A percentile compares a stretch with the other conserved stretches of the same genome.
phyloP scores from a whole-genome alignment of 2,888 invertebrate genomes.

The Hypselothyrea guttata region DNA sequence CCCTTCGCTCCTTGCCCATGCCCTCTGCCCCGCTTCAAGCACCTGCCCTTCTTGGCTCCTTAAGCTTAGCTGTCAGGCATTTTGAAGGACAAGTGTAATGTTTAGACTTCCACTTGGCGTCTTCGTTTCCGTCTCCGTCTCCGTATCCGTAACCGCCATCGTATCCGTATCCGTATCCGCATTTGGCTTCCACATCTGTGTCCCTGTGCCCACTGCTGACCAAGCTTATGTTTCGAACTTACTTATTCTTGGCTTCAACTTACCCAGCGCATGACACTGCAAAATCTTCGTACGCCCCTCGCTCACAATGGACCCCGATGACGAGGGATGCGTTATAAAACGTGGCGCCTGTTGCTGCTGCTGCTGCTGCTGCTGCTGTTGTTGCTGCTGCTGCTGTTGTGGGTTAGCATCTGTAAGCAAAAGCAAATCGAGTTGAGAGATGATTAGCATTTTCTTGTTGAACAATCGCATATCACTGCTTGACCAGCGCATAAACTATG shows the following conservation, averaged over 20 bases:
- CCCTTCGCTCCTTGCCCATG: background rate
- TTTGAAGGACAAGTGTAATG: slow-evolving; percentile 63
- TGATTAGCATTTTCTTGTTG: slow-evolving; percentile 30
- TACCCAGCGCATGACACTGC: slow-evolving; percentile 95
- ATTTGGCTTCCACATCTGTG: too few species aligned
- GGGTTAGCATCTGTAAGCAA: slow-evolving; percentile 47
- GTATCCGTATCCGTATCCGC: too few species aligned
- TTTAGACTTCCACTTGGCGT: slow-evolving; percentile 28
- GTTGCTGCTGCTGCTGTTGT: slow-evolving; percentile 40
- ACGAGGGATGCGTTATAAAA: slow-evolving; percentile 93
- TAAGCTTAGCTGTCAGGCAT: slow-evolving; percentile 55
- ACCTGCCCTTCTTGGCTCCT: slow-evolving; percentile 8
- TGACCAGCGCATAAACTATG: too few species aligned
- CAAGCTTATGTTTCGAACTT: slow-evolving; percentile 30
- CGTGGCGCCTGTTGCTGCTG: slow-evolving; percentile 88
- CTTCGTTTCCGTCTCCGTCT: background rate
- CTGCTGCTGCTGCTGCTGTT: slow-evolving; percentile 22
- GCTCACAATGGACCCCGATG: slow-evolving; percentile 92
- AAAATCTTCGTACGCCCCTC: slow-evolving; percentile 95
- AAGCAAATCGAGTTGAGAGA: slow-evolving; percentile 8
- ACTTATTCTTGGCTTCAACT: slow-evolving; percentile 79
- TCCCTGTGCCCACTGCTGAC: background rate
- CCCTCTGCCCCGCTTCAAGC: background rate
- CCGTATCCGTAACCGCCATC: too few species aligned
- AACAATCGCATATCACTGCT: background rate